Conservation (phyloP, 2,888 invertebrate genomes). For the Rhaphigaster nebulosa region DNA sequence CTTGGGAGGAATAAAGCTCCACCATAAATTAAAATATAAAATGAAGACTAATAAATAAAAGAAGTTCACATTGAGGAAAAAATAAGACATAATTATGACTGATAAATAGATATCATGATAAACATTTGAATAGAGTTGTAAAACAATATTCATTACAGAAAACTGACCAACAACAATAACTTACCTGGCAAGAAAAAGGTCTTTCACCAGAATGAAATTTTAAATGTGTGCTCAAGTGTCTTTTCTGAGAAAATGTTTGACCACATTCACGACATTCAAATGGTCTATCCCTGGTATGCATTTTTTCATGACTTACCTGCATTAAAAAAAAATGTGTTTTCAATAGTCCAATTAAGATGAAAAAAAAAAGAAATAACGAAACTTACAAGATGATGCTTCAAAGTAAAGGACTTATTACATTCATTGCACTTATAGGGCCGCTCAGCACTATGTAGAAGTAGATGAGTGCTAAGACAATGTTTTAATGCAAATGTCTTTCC, state of each 20-base stretch:
- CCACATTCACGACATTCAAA: conserved; percentile 88
- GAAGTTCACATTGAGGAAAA: not conserved
- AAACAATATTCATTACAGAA: not conserved
- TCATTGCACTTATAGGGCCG: conserved; percentile 86
- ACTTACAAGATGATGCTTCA: conserved; percentile 81
- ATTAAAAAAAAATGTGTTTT: conserved; percentile 50
- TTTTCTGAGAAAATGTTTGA: conserved; percentile 83
- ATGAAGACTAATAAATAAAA: not conserved
- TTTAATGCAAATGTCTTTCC: conserved; percentile 68
- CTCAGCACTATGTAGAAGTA: conserved; percentile 84
- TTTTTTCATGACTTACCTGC: conserved; percentile 82
- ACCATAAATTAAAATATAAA: not conserved
- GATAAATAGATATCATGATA: not conserved
- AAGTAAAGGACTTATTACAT: conserved; percentile 88
- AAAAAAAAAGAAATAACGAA: not conserved
- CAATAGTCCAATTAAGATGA: not conserved
- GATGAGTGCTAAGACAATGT: conserved; percentile 77
- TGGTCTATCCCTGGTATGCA: conserved; percentile 85
- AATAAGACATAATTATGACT: not conserved
- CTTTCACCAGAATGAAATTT: conserved; percentile 89
- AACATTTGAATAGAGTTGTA: not conserved
- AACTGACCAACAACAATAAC: not conserved
- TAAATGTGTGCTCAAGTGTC: conserved; percentile 86
- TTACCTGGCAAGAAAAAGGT: conserved; percentile 83
- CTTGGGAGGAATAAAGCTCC: too few relatives aligned